Evolutionary conservation across 2,888 invertebrate species (phyloP).

Genomic region (Oxyteleia sp.): DNA sequence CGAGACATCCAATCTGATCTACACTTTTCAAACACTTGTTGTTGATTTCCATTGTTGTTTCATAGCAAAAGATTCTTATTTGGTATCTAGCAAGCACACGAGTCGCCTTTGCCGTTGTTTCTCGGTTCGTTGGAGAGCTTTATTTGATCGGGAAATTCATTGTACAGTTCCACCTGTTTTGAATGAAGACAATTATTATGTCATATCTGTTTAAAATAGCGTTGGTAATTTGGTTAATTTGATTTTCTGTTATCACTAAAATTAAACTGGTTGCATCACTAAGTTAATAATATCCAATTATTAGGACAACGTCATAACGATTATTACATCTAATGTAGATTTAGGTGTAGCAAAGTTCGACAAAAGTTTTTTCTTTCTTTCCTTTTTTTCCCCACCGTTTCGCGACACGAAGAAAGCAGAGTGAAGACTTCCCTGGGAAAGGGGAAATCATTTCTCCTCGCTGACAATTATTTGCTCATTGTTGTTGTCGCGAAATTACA

Average conservation of each 20-base stretch:
- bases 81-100: slow-evolving; percentile 91
- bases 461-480: too few relatives aligned
- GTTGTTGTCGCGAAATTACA: too few relatives aligned
- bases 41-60: slow-evolving; percentile 39
- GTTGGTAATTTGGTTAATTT: background rate
- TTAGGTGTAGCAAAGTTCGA: too few relatives aligned
- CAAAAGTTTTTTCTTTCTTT: too few relatives aligned
- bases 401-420: too few relatives aligned
- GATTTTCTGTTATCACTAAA: background rate
- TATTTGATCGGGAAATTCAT: slow-evolving; percentile 99
- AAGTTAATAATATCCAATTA: slow-evolving; percentile 1
- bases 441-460: too few relatives aligned
- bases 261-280: background rate
- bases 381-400: too few relatives aligned
- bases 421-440: too few relatives aligned
- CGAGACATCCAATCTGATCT: slow-evolving; percentile 76
- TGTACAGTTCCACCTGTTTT: slow-evolving; percentile 94
- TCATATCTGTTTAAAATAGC: background rate
- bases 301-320: background rate
- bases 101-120: slow-evolving; percentile 92
- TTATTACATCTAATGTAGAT: too few relatives aligned
- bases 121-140: slow-evolving; percentile 93
- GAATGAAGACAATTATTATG: background rate
- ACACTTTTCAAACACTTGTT: slow-evolving; percentile 68
- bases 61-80: slow-evolving; percentile 71